A percentile compares a stretch with the other conserved stretches of the same genome.
Evolutionary conservation across 2,888 invertebrate species (phyloP).

Genomic region (Leucophenga maculata): DNA sequence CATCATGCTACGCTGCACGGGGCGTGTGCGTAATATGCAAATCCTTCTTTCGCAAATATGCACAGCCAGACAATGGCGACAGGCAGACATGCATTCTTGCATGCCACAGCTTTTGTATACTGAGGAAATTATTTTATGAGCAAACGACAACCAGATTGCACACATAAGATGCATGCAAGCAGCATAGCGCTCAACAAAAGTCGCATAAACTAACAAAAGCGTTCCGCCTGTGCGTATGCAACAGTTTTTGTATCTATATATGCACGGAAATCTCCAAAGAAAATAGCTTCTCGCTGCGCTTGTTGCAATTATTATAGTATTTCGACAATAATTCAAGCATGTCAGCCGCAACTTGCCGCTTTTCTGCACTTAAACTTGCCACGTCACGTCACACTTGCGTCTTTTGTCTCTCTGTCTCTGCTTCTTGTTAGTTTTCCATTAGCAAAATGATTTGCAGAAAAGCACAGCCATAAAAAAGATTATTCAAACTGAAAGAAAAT

Average conservation of each 20-base stretch:
- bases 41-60: no score
- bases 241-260: slow-evolving; percentile 24
- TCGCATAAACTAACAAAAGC: not conserved
- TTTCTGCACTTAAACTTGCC: not conserved
- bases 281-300: not conserved
- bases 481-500: not conserved
- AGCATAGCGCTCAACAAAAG: no score
- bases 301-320: not conserved
- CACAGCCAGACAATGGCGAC: no score
- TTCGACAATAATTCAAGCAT: not conserved
- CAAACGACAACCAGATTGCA: no score
- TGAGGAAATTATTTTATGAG: no score
- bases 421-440: slow-evolving; percentile 20
- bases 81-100: no score
- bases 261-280: not conserved
- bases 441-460: slow-evolving; percentile 26
- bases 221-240: slow-evolving; percentile 30
- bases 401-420: not conserved
- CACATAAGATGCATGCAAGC: not conserved
- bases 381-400: slow-evolving; percentile 7
- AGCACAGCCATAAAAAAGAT: not conserved
- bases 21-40: no score
- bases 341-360: not conserved
- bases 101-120: no score
- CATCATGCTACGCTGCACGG: no score